These are phyloP conservation scores for Australoheros scitulus DNA, from an alignment of 2,113 vertebrate species.

Conservation along the genomic window DNA sequence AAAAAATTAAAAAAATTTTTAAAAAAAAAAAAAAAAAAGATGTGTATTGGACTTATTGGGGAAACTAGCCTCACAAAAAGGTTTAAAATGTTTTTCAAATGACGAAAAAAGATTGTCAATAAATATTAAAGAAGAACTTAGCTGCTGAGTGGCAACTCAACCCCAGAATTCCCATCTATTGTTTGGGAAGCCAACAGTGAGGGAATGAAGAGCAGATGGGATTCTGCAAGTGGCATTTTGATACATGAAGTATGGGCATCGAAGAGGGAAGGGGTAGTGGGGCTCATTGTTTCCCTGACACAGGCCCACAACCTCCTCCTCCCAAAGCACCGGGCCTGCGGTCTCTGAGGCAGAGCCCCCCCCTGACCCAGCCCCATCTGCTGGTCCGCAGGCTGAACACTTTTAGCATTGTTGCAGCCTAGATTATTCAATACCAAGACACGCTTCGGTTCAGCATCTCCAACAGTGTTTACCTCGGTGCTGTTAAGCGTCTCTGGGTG, in stretches of 20 bases:
- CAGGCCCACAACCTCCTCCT: constrained; percentile 35
- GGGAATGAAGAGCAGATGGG: constrained; percentile 80
- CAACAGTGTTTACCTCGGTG: constrained; percentile 10
- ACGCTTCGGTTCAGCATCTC: constrained; percentile 53
- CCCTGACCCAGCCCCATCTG: constrained; percentile 74
- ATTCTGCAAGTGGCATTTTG: constrained; percentile 53
- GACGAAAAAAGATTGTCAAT: neutral
- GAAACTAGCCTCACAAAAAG: neutral
- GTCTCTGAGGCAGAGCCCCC: constrained; percentile 13
- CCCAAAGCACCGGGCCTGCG: constrained; percentile 18
- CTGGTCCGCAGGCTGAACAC: constrained; percentile 46
- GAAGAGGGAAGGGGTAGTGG: constrained; percentile 37
- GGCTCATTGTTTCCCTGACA: constrained; percentile 69
- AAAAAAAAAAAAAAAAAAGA: too few relatives aligned
- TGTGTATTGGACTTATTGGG: neutral
- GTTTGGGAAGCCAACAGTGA: constrained; percentile 53
- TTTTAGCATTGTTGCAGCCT: constrained; percentile 38
- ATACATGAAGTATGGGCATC: constrained; percentile 70
- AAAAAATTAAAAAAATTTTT: too few relatives aligned
- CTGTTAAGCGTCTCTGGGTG: constrained; percentile 45
- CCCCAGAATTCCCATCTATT: constrained; percentile 35
- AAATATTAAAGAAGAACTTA: neutral
- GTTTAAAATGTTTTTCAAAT: neutral
- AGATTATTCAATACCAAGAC: constrained; percentile 61
- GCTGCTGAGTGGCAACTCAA: neutral